phyloP scores from a whole-genome alignment of 2,113 vertebrate genomes.

The Glaucomys volans region DNA sequence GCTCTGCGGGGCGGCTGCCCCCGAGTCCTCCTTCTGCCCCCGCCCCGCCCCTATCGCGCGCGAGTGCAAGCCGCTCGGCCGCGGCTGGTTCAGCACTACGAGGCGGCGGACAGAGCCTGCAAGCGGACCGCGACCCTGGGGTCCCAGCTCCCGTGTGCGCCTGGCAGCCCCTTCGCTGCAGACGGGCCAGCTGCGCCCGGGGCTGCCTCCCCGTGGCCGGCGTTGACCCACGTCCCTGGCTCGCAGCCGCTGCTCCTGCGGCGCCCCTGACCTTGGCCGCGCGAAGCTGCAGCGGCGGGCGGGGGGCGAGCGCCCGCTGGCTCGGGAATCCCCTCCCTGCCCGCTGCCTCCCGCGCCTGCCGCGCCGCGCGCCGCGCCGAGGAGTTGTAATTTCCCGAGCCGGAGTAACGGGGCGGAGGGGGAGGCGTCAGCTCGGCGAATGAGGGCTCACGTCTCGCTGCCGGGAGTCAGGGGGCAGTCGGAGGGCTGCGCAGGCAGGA shows the following conservation, averaged over 20 bases:
- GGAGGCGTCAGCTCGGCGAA: slow-evolving; percentile 82
- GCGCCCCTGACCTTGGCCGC: slow-evolving; percentile 80
- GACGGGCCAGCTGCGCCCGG: not conserved
- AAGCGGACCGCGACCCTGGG: fast-evolving
- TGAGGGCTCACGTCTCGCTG: slow-evolving; percentile 74
- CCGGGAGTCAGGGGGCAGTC: slow-evolving; percentile 67
- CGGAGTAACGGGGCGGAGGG: slow-evolving; percentile 61
- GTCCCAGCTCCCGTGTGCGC: fast-evolving
- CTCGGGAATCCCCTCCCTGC: slow-evolving; percentile 61
- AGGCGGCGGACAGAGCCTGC: slow-evolving; percentile 71
- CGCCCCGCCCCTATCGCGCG: not conserved
- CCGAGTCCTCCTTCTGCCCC: not conserved
- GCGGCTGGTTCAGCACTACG: slow-evolving; percentile 64
- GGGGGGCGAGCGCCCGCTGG: slow-evolving; percentile 61
- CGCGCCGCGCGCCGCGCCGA: not conserved
- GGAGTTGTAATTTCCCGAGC: slow-evolving; percentile 77
- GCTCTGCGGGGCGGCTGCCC: not conserved
- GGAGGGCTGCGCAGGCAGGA: slow-evolving; percentile 66
- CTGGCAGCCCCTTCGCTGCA: not conserved
- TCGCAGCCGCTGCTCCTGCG: slow-evolving; percentile 21
- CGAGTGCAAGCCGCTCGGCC: not conserved
- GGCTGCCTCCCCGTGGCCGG: not conserved
- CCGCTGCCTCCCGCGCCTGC: not conserved
- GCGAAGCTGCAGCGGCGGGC: slow-evolving; percentile 29
- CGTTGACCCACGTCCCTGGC: not conserved